A percentile compares a stretch with the other conserved stretches of the same genome.
Conservation (phyloP, 2,888 invertebrate species). For the Phengaris arion region DNA sequence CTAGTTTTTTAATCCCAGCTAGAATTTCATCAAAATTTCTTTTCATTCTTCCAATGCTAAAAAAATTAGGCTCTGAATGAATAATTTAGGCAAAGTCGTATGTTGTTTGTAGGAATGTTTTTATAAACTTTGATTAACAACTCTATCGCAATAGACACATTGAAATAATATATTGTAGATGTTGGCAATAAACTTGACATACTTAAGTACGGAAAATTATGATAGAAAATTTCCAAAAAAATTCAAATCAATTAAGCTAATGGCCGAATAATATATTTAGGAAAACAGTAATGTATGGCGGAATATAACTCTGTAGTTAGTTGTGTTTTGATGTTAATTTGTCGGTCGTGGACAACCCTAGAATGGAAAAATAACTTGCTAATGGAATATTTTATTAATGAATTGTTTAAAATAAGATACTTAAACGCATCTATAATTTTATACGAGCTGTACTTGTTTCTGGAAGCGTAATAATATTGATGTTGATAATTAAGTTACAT, state of each 20-base stretch:
- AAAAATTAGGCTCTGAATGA: no score
- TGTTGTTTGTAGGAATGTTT: neutral
- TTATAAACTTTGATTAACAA: neutral
- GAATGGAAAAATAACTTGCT: constrained; percentile 11
- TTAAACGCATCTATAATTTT: neutral
- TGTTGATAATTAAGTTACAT: no score
- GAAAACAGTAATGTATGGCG: neutral
- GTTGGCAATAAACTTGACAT: neutral
- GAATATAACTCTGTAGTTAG: neutral
- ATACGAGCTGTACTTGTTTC: neutral
- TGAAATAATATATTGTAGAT: neutral
- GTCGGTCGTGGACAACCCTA: neutral
- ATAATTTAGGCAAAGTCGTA: neutral
- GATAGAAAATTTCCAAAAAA: neutral
- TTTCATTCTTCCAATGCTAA: no score
- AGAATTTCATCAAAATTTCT: no score
- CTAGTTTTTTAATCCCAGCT: neutral
- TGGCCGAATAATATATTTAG: neutral
- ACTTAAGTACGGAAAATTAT: constrained; percentile 5
- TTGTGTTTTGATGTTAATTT: constrained; percentile 14
- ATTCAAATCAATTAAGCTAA: neutral
- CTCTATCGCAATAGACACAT: neutral
- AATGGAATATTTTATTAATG: constrained; percentile 20
- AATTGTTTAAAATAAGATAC: neutral
- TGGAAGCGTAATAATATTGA: neutral